phyloP scores from a whole-genome alignment of 1,140 invertebrate genomes.

The Drosophila equinoxialis region DNA sequence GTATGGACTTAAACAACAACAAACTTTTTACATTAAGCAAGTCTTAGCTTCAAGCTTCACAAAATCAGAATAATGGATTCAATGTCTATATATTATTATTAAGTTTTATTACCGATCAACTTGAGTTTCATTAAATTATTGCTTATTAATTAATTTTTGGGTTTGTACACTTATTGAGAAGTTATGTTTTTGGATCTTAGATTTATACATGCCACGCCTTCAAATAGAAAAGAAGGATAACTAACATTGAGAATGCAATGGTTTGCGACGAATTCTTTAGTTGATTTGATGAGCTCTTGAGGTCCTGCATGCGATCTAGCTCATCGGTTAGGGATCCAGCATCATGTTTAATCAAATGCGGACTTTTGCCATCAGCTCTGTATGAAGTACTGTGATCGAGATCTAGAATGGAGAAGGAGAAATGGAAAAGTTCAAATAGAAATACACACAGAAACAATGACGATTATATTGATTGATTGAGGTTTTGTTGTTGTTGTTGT shows the following conservation, averaged over 20 bases:
- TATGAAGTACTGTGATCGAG: constrained; percentile 73
- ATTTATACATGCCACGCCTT: constrained; percentile 55
- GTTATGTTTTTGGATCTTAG: background rate
- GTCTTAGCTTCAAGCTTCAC: constrained; percentile 33
- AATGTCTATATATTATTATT: constrained; percentile 38
- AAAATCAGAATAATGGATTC: constrained; percentile 1
- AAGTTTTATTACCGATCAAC: constrained; percentile 23
- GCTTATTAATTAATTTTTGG: constrained; percentile 46
- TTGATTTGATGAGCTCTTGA: constrained; percentile 33
- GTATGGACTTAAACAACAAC: constrained; percentile 66
- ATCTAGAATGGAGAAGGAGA: constrained; percentile 34
- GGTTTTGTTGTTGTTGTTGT: constrained; percentile 34
- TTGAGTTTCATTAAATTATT: constrained; percentile 50
- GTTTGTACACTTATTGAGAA: constrained; percentile 64
- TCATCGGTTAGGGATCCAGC: constrained; percentile 75
- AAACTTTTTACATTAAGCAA: constrained; percentile 71
- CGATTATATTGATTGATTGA: constrained; percentile 43
- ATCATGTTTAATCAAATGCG: constrained; percentile 62
- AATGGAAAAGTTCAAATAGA: too few species aligned
- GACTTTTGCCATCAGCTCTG: constrained; percentile 60
- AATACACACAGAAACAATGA: constrained; percentile 1
- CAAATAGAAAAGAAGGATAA: constrained; percentile 4
- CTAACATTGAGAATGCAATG: background rate
- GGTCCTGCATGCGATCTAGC: constrained; percentile 71
- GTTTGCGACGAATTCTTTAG: background rate